Percentiles rank a stretch among this genome's conserved stretches.
These are phyloP conservation scores for Hedychridium roseum DNA, from an alignment of 2,888 invertebrate genomes.

Conservation along the genomic window DNA sequence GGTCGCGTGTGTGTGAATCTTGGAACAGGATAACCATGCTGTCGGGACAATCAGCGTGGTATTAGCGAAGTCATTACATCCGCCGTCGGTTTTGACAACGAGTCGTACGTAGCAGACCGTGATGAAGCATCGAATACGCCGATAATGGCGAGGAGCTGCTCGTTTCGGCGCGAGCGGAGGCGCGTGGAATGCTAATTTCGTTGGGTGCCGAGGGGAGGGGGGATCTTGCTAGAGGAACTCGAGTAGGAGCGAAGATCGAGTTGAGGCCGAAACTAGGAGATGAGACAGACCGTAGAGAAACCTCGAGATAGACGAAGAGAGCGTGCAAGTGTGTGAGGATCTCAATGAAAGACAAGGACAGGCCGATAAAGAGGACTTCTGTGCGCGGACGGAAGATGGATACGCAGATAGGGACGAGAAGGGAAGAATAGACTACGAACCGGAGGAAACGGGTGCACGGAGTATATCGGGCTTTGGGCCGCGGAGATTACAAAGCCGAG, in stretches of 20 bases:
- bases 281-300: no score
- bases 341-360: no score
- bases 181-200: constrained; percentile 39
- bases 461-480: constrained; percentile 22
- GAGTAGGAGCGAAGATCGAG: neutral
- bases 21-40: no score
- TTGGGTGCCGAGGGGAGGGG: constrained; percentile 21
- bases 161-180: constrained; percentile 23
- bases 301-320: neutral
- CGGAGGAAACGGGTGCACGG: neutral
- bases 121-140: constrained; percentile 44
- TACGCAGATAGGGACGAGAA: constrained; percentile 16
- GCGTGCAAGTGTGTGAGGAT: constrained; percentile 6
- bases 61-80: no score
- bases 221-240: neutral
- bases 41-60: no score
- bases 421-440: neutral
- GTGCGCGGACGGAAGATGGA: neutral
- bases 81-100: no score
- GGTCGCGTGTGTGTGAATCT: no score
- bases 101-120: no score
- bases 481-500: constrained; percentile 54
- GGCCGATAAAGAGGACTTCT: neutral
- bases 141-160: constrained; percentile 37
- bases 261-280: neutral